phyloP scores from a whole-genome alignment of 2,797 vertebrate genomes.

The Phoxinus dragarum region DNA sequence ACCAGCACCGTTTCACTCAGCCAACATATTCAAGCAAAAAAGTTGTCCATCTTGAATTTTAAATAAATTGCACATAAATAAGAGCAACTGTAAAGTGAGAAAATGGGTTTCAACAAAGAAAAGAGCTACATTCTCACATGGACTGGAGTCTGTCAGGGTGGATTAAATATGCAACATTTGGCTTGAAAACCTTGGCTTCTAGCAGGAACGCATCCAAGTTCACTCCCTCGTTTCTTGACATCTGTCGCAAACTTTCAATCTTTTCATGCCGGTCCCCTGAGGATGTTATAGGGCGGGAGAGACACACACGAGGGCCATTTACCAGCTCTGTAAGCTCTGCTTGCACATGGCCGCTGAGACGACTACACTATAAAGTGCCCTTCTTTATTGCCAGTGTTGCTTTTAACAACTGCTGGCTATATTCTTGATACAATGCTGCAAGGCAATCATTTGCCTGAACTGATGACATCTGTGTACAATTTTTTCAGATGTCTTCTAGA shows the following conservation, averaged over 20 bases:
- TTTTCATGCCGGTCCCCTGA: constrained; percentile 65
- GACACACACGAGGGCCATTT: constrained; percentile 43
- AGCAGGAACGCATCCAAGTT: constrained; percentile 67
- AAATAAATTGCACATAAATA: constrained; percentile 36
- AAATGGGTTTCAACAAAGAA: constrained; percentile 39
- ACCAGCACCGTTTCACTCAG: constrained; percentile 17
- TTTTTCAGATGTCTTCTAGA: not conserved
- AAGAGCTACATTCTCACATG: constrained; percentile 49
- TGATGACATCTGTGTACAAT: not conserved
- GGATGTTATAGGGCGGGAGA: constrained; percentile 40
- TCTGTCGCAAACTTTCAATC: constrained; percentile 69
- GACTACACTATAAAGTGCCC: constrained; percentile 60
- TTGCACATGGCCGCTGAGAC: constrained; percentile 61
- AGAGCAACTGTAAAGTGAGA: constrained; percentile 6
- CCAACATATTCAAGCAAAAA: constrained; percentile 3
- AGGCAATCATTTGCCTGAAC: not conserved
- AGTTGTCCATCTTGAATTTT: not conserved
- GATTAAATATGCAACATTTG: constrained; percentile 75
- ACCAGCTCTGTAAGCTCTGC: constrained; percentile 43
- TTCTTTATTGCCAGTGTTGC: constrained; percentile 67
- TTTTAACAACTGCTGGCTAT: constrained; percentile 60
- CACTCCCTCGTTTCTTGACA: constrained; percentile 65
- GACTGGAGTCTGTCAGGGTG: constrained; percentile 48
- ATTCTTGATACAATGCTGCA: not conserved
- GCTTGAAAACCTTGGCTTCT: constrained; percentile 64